Conservation (phyloP, 2,113 vertebrate species). For the Ageneiosus marmoratus region DNA sequence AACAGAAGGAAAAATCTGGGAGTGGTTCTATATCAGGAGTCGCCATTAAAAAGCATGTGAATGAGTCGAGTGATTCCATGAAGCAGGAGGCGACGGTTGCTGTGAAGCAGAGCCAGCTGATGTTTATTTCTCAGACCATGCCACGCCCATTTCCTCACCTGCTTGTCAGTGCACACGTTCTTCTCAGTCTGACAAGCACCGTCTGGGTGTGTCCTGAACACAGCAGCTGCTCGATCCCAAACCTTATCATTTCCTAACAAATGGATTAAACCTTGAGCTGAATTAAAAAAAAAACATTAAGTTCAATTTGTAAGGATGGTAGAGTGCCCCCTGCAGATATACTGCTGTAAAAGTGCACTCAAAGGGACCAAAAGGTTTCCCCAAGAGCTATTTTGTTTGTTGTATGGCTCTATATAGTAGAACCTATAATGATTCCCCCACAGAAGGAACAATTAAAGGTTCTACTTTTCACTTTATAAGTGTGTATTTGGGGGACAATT, state of each 20-base stretch:
- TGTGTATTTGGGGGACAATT: neutral
- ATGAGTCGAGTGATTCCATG: neutral
- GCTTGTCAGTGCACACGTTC: constrained; percentile 28
- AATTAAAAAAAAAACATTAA: neutral
- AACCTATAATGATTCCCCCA: neutral
- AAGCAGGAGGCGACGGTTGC: too few relatives aligned
- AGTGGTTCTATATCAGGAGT: neutral
- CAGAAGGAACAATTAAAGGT: neutral
- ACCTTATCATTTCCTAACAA: constrained; percentile 4
- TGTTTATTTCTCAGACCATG: constrained; percentile 25
- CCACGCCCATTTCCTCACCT: constrained; percentile 21
- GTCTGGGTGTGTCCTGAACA: neutral
- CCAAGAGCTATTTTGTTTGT: too few relatives aligned
- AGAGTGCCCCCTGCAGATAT: constrained; percentile 34
- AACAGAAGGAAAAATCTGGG: neutral
- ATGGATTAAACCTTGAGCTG: neutral
- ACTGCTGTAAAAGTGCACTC: neutral
- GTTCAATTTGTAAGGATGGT: neutral
- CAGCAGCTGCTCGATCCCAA: neutral
- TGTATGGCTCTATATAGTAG: neutral
- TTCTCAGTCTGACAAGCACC: neutral
- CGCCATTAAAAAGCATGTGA: neutral
- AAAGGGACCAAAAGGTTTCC: neutral
- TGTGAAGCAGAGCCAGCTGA: constrained; percentile 38
- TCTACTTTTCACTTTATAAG: neutral